Evolutionary conservation across 2,113 vertebrate species (phyloP), one percentile per base, ranked within the genome.

Genomic region (Neoarius graeffei): DNA sequence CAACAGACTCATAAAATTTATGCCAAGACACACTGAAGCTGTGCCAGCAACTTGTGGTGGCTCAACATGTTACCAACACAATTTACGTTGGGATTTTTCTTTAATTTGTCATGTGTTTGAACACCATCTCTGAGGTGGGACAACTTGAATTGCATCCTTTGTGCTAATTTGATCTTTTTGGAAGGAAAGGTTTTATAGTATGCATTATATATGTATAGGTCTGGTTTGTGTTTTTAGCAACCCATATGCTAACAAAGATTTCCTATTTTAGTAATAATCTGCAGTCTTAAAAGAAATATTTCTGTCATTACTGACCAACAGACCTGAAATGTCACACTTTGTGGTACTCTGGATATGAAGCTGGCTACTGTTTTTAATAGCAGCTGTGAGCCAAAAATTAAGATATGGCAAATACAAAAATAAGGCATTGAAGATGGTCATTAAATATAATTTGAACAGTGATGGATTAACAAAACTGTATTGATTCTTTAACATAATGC

Each of bases 151-250:
- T 74, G 74, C n/a, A 62, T 90, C 83, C 80, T 56, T 71, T 74
- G 57, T 79, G 83, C 84, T 42, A 59, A 80, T 64, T 66, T 69
- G 62, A 56, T 57, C 20, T 35, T 59, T 54, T 20, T 76, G 69
- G 48, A 11, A 82, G 74, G 60, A 71, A 42, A 25, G 27, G 54
- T 69, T 79, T 80, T 30, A 80, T 42, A 42, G 42, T 42, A 42
- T 42, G 42, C 42, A 42, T 42, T 42, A 42, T 42, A 42, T 42
- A 42, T 42, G 0, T 86, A 77, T 48, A 25, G 14, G 79, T 83
- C 20, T 83, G 89, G 87, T 86, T 88, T 88, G 62, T 48, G 62
- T 56, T 67, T 42, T 67, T 69, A 66, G 27, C 42, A 42, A 42
- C 42, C 42, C 42, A 42, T 42, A 42, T 42, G 42, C 42, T 3